Evolutionary conservation across 2,888 invertebrate genomes (phyloP).

Genomic region (Rhopalosiphum nymphaeae): DNA sequence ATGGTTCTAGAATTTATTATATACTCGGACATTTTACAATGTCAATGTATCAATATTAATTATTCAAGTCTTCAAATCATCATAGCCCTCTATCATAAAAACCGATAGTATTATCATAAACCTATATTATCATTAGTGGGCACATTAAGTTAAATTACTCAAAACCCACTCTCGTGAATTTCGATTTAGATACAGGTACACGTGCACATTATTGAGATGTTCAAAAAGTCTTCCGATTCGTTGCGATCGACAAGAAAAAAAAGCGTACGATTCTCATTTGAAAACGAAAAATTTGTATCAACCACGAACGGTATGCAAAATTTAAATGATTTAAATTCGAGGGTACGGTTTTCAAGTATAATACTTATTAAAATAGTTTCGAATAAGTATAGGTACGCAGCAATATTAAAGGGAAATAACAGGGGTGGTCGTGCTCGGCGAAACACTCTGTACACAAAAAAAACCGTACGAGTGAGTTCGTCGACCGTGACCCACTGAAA

Average conservation of each 20-base stretch:
- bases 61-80: background rate
- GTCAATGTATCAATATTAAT: background rate
- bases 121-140: background rate
- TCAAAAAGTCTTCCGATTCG: too few relatives aligned
- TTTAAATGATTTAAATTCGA: background rate
- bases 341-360: background rate
- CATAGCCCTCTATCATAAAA: background rate
- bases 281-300: background rate
- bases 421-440: background rate
- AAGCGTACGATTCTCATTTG: too few relatives aligned
- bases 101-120: too few relatives aligned
- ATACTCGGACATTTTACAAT: too few relatives aligned
- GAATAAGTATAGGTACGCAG: background rate
- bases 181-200: background rate
- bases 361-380: background rate
- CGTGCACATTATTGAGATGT: background rate
- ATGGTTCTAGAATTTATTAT: background rate
- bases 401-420: background rate
- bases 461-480: background rate
- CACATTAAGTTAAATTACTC: background rate
- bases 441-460: background rate
- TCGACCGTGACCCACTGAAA: conserved; percentile 48
- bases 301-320: background rate
- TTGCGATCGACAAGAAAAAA: background rate
- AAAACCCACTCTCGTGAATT: background rate